Evolutionary conservation across 37 sponge, comb jelly and placozoan species (phyloP).

Genomic region (Haliclona indistincta): DNA sequence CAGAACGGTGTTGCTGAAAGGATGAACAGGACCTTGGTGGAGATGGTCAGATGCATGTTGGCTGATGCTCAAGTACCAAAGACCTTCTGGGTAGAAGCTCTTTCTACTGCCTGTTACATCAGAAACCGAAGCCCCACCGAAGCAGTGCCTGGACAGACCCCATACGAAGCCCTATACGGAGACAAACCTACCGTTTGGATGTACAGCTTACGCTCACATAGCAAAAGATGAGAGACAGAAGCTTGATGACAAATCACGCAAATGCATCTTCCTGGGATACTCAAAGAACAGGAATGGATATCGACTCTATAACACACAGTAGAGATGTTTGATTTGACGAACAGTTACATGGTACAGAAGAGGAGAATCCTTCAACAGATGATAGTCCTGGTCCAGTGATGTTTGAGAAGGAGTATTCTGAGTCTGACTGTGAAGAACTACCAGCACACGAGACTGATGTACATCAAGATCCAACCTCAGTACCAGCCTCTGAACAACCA

Average conservation of each 20-base stretch:
- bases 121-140: constrained; percentile 32
- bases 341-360: not conserved
- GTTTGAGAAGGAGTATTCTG: not conserved
- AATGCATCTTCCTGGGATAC: constrained; percentile 56
- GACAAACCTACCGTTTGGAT: constrained; percentile 28
- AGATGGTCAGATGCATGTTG: constrained; percentile 34
- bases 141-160: constrained; percentile 12
- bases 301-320: constrained; percentile 55
- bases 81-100: constrained; percentile 27
- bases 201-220: constrained; percentile 16
- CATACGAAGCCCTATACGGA: constrained; percentile 16
- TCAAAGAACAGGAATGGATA: constrained; percentile 37
- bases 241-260: constrained; percentile 46
- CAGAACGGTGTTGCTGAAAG: constrained; percentile 39
- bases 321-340: constrained; percentile 59
- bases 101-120: constrained; percentile 15
- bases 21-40: constrained; percentile 40
- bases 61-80: constrained; percentile 25
- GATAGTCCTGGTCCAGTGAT: too few species aligned
- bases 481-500: not conserved
- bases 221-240: constrained; percentile 45
- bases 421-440: not conserved
- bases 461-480: not conserved
- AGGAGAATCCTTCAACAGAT: too few species aligned
- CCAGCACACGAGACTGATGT: constrained; percentile 3